These are phyloP conservation scores for Hippocampus zosterae DNA, from an alignment of 2,113 vertebrate species.

Conservation along the genomic window DNA sequence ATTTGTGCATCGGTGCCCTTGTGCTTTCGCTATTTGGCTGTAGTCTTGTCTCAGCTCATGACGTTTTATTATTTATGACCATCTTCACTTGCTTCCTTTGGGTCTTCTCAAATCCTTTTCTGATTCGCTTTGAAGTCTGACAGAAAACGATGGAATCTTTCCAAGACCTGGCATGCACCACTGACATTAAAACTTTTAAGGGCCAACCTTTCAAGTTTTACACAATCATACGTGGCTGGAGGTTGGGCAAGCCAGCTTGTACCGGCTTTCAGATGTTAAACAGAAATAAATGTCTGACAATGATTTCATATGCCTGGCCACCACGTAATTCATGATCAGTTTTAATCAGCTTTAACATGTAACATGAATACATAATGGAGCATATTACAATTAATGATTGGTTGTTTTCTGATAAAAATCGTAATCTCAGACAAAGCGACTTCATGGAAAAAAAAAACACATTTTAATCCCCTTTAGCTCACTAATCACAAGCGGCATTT, in stretches of 20 bases:
- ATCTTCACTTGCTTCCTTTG: slow-evolving; percentile 16
- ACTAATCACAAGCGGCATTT: no score
- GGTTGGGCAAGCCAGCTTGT: background rate
- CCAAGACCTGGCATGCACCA: slow-evolving; percentile 7
- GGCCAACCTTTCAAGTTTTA: background rate
- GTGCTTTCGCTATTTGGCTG: slow-evolving; percentile 13
- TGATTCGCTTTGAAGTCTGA: slow-evolving; percentile 9
- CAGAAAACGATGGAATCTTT: slow-evolving; percentile 37
- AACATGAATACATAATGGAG: background rate
- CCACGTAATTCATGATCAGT: background rate
- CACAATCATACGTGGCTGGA: background rate
- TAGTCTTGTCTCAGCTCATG: slow-evolving; percentile 48
- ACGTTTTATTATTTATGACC: slow-evolving; percentile 54
- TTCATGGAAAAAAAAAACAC: no score
- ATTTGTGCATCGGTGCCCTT: slow-evolving; percentile 17
- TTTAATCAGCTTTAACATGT: background rate
- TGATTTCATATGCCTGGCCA: background rate
- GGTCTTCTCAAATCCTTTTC: slow-evolving; percentile 1
- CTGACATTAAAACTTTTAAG: background rate
- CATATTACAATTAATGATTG: no score
- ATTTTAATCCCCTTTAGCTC: no score
- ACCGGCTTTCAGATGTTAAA: background rate
- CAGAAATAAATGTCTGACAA: background rate
- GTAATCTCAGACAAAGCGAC: no score
- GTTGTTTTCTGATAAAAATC: no score